Conservation (phyloP, 2,888 invertebrate species). For the Cosmia pyralina region DNA sequence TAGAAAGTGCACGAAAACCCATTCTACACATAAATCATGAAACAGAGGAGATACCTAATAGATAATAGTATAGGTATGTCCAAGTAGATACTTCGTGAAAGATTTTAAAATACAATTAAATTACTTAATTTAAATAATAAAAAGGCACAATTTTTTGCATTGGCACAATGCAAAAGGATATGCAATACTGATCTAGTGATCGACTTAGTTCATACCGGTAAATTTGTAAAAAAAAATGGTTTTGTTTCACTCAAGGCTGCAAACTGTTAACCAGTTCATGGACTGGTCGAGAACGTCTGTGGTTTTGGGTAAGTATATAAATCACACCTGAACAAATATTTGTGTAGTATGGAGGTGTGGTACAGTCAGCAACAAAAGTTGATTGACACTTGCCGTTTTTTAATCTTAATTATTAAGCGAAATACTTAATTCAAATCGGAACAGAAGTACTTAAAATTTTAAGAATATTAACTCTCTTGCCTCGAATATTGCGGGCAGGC, state of each 20-base stretch:
- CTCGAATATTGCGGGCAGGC: no score
- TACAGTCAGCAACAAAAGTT: no score
- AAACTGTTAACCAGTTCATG: neutral
- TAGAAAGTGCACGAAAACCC: neutral
- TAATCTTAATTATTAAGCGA: no score
- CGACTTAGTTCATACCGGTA: neutral
- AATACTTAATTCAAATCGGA: no score
- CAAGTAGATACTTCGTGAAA: no score
- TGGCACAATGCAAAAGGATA: neutral
- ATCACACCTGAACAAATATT: conserved; percentile 26
- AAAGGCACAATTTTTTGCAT: no score
- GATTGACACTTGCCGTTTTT: no score
- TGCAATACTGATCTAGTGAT: neutral
- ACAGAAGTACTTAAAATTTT: no score
- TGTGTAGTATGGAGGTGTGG: neutral
- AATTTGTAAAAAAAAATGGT: neutral
- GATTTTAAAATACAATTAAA: neutral
- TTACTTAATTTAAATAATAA: no score
- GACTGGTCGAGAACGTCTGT: neutral
- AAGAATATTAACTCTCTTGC: no score
- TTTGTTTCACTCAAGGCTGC: conserved; percentile 8
- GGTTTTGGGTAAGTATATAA: neutral
- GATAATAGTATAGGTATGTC: no score
- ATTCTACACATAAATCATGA: neutral
- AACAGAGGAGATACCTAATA: no score